Evolutionary conservation across 2,797 vertebrate species (phyloP).

Genomic region (Manis crassicaudata): DNA sequence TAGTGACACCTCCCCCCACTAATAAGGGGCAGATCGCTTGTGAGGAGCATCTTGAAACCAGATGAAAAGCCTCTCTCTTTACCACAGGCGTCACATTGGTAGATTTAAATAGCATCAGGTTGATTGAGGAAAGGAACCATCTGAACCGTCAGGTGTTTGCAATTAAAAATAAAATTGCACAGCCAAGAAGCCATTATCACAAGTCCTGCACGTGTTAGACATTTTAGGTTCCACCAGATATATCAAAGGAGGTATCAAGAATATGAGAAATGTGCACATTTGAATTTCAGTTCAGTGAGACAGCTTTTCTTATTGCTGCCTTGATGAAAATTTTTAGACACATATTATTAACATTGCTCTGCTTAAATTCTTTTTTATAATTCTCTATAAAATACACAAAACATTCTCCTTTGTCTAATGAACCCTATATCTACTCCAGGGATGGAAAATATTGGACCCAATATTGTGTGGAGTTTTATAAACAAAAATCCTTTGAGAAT

Average conservation of each 20-base stretch:
- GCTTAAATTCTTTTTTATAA: conserved; percentile 52
- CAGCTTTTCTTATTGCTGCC: conserved; percentile 42
- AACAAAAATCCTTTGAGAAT: conserved; percentile 36
- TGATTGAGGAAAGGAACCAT: conserved; percentile 72
- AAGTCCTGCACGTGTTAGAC: conserved; percentile 68
- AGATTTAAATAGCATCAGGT: conserved; percentile 73
- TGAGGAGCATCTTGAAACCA: conserved; percentile 53
- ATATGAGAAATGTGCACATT: conserved; percentile 55
- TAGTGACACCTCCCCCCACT: background rate
- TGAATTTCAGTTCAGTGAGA: conserved; percentile 58
- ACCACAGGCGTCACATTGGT: conserved; percentile 35
- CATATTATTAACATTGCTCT: conserved; percentile 18
- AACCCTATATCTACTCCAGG: background rate
- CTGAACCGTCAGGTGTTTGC: conserved; percentile 76
- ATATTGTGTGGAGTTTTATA: conserved; percentile 34
- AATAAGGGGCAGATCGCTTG: background rate
- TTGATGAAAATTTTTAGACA: conserved; percentile 52
- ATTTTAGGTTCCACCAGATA: conserved; percentile 63
- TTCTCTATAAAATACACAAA: conserved; percentile 41
- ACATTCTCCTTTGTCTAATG: conserved; percentile 36
- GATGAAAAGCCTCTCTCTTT: conserved; percentile 46
- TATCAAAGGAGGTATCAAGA: conserved; percentile 36
- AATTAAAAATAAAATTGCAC: conserved; percentile 75
- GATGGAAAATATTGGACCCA: background rate
- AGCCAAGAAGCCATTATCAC: conserved; percentile 65